A percentile compares a stretch with the other conserved stretches of the same genome.
phyloP scores from a whole-genome alignment of 2,113 vertebrate species.

The Dicaeum eximium region DNA sequence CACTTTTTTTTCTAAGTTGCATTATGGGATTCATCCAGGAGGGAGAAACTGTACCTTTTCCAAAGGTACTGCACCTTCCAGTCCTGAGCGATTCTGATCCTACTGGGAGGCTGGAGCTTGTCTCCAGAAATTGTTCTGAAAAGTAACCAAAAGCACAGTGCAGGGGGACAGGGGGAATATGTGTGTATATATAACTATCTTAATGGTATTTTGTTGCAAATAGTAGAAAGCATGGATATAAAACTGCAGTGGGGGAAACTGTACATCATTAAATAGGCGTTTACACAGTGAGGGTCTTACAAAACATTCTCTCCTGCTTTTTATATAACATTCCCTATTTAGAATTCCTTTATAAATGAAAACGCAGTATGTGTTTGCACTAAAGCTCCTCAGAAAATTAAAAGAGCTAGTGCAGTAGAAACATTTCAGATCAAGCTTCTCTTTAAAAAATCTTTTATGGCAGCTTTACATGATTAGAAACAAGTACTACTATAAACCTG shows the following conservation, averaged over 20 bases:
- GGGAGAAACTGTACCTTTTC: conserved; percentile 47
- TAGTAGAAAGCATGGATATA: conserved; percentile 69
- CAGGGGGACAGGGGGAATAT: conserved; percentile 4
- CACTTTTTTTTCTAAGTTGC: conserved; percentile 61
- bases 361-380: conserved; percentile 42
- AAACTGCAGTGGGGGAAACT: conserved; percentile 58
- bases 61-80: conserved; percentile 34
- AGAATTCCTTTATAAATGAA: conserved; percentile 60
- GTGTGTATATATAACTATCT: conserved; percentile 65
- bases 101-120: conserved; percentile 10
- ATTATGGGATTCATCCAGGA: conserved; percentile 50
- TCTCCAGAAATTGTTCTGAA: conserved; percentile 26
- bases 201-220: conserved; percentile 68
- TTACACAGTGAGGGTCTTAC: conserved; percentile 55
- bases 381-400: conserved; percentile 42
- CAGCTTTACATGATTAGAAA: conserved; percentile 14
- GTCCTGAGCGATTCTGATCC: not conserved
- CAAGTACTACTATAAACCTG: conserved; percentile 24
- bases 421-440: conserved; percentile 66
- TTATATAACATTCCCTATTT: conserved; percentile 70
- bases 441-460: conserved; percentile 53
- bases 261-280: conserved; percentile 56
- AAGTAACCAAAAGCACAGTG: conserved; percentile 68
- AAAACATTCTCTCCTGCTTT: conserved; percentile 64
- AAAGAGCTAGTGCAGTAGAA: conserved; percentile 49